Evolutionary conservation across 2,888 invertebrate species (phyloP).

Genomic region (Cerastis rubricosa): DNA sequence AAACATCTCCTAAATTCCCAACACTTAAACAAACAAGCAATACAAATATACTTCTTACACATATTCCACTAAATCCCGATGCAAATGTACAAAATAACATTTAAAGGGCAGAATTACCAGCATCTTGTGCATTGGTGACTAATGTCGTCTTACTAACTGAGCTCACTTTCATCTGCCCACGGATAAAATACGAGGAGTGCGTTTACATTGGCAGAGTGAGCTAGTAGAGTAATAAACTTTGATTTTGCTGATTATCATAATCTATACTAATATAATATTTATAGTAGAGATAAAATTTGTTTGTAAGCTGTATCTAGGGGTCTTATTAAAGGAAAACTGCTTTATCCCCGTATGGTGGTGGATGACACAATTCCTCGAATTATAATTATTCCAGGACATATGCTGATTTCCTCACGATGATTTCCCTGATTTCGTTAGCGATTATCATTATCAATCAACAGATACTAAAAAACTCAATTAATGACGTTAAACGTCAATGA

Average conservation of each 20-base stretch:
- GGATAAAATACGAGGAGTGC: constrained; percentile 19
- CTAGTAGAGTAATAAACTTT: constrained; percentile 26
- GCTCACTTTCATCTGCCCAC: constrained; percentile 58
- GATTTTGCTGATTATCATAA: too few species aligned
- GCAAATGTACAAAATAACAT: constrained; percentile 33
- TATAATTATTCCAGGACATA: not conserved
- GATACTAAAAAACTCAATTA: not conserved
- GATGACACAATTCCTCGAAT: not conserved
- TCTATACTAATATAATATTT: too few species aligned
- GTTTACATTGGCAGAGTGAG: constrained; percentile 39
- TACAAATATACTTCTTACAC: constrained; percentile 1
- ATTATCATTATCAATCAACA: not conserved
- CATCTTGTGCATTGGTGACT: constrained; percentile 29
- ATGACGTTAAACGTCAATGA: not conserved
- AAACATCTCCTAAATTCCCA: not conserved
- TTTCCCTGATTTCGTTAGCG: not conserved
- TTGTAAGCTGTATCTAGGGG: too few species aligned
- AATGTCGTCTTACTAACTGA: constrained; percentile 44
- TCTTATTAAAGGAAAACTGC: too few species aligned
- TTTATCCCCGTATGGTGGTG: too few species aligned
- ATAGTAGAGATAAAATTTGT: too few species aligned
- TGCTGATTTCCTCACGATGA: not conserved
- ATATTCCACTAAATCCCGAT: constrained; percentile 9
- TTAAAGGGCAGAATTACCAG: constrained; percentile 43
- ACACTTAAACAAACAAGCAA: constrained; percentile 1